A percentile compares a stretch with the other conserved stretches of the same genome.
Conservation (phyloP, 2,797 vertebrate species). For the Pogonophryne albipinna region DNA sequence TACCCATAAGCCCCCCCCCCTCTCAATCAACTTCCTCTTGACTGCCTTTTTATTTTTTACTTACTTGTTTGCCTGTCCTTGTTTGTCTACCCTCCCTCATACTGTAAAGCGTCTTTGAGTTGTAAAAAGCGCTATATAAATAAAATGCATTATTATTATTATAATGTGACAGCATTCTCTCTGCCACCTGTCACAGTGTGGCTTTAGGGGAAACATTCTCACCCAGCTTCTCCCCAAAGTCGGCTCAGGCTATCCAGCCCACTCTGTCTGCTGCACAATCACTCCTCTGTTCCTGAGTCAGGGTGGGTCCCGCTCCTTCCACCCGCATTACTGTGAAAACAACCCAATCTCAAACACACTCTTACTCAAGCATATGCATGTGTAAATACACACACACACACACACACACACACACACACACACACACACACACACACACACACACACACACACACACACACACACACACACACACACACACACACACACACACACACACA, state of each 20-base stretch:
- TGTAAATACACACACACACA: conserved; percentile 75
- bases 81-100: no score
- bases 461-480: conserved; percentile 67
- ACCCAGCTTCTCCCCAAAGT: conserved; percentile 57
- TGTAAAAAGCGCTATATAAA: no score
- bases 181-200: conserved; percentile 78
- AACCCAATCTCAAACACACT: conserved; percentile 81
- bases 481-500: conserved; percentile 58
- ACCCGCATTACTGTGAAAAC: conserved; percentile 81
- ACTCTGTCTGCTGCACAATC: conserved; percentile 79
- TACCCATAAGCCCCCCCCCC: no score
- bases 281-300: conserved; percentile 79
- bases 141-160: no score
- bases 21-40: no score
- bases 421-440: conserved; percentile 56
- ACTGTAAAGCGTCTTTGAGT: no score
- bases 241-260: conserved; percentile 54
- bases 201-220: conserved; percentile 67
- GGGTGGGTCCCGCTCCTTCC: conserved; percentile 78
- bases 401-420: conserved; percentile 43
- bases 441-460: conserved; percentile 56
- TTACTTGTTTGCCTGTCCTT: no score
- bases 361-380: conserved; percentile 67
- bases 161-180: conserved; percentile 71
- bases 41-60: no score